Percentiles rank a stretch among this genome's conserved stretches.
These are phyloP conservation scores for Typhlichthys eigenmanni DNA, from an alignment of 2,797 vertebrate genomes.

Conservation along the genomic window DNA sequence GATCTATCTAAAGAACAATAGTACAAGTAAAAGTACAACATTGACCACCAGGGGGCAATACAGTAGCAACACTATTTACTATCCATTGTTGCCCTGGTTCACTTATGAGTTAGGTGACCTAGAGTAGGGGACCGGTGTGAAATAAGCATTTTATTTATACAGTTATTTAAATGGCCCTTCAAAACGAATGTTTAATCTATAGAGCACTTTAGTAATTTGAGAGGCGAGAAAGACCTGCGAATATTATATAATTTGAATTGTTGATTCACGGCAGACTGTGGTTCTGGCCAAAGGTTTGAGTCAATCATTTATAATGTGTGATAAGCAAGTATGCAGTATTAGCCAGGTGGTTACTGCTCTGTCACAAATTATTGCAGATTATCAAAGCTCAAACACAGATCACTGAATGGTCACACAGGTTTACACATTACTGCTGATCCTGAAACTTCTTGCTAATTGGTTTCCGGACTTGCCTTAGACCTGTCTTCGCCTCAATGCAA, in stretches of 20 bases:
- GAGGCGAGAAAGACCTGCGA: neutral
- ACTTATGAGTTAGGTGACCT: too few species aligned
- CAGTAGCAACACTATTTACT: too few species aligned
- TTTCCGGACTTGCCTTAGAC: too few species aligned
- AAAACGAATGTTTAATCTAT: too few species aligned
- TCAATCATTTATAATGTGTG: neutral
- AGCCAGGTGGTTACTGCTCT: neutral
- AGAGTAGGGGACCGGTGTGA: too few species aligned
- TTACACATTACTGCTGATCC: neutral
- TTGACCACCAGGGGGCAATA: too few species aligned
- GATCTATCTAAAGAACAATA: too few species aligned
- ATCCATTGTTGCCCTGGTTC: too few species aligned
- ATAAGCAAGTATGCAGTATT: neutral
- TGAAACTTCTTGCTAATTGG: neutral
- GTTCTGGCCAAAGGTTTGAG: conserved; percentile 1
- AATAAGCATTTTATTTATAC: too few species aligned
- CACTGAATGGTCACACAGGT: neutral
- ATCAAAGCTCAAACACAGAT: conserved; percentile 3
- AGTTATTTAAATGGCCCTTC: too few species aligned
- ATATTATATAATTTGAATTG: neutral
- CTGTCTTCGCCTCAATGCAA: too few species aligned
- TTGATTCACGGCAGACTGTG: neutral
- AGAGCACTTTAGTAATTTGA: neutral
- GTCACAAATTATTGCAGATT: neutral
- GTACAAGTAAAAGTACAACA: too few species aligned